Evolutionary conservation across 2,888 invertebrate species (phyloP).

Genomic region (Drosophila basisetae): DNA sequence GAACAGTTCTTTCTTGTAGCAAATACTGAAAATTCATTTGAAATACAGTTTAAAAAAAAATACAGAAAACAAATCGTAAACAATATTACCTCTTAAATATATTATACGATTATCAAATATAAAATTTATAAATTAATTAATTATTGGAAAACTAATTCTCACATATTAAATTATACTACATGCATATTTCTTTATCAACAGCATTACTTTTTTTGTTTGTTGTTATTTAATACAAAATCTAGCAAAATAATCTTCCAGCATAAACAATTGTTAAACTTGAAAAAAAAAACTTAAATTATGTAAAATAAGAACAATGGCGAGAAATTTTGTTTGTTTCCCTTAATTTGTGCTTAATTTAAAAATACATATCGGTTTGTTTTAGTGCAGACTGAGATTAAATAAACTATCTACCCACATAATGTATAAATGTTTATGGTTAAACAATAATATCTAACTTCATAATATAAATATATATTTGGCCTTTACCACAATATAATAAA

Average conservation of each 20-base stretch:
- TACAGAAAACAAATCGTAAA: neutral
- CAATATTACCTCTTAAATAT: slow-evolving; percentile 1
- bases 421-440: neutral
- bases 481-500: neutral
- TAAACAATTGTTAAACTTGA: neutral
- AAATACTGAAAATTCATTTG: neutral
- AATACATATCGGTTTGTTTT: neutral
- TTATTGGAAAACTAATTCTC: neutral
- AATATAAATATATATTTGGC: neutral
- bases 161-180: neutral
- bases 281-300: neutral
- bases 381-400: neutral
- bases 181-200: neutral
- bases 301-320: neutral
- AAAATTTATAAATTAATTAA: neutral
- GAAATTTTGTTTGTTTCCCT: neutral
- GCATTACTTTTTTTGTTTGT: neutral
- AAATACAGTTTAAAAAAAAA: neutral
- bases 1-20: neutral
- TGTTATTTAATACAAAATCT: neutral
- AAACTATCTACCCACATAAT: neutral
- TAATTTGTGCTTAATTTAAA: neutral
- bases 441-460: neutral
- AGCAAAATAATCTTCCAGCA: neutral
- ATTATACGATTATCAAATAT: neutral